Percentiles rank a stretch among this genome's conserved stretches.
These are phyloP conservation scores for Pterocles gutturalis DNA, from an alignment of 2,113 vertebrate genomes.

Conservation along the genomic window DNA sequence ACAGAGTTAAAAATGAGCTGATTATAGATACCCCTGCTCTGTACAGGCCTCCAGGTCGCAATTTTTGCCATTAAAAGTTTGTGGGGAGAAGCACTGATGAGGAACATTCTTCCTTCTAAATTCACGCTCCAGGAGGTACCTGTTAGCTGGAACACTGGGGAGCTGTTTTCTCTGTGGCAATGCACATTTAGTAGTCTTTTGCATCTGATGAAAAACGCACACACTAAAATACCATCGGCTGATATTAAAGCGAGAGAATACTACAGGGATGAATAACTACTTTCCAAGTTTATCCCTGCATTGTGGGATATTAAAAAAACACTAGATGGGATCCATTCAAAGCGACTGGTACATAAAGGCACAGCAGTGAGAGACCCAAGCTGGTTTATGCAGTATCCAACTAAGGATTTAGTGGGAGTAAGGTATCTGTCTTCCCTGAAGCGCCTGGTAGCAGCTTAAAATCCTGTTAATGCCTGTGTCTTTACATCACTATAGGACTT, in stretches of 20 bases:
- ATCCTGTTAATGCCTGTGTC: not conserved
- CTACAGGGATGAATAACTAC: not conserved
- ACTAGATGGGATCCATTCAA: not conserved
- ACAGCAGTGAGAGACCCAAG: not conserved
- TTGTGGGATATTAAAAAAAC: not conserved
- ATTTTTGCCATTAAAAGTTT: not conserved
- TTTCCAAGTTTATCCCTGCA: not conserved
- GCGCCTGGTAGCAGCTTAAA: not conserved
- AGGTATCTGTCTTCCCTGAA: not conserved
- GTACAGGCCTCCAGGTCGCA: not conserved
- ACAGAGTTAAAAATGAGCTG: not conserved
- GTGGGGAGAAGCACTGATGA: not conserved
- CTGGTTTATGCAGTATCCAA: not conserved
- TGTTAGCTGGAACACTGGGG: not conserved
- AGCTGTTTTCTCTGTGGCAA: not conserved
- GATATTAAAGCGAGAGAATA: not conserved
- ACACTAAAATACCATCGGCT: not conserved
- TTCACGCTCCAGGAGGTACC: not conserved
- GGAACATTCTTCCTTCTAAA: not conserved
- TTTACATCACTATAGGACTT: not conserved
- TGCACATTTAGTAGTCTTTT: not conserved
- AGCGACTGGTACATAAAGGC: not conserved
- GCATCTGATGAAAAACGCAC: not conserved
- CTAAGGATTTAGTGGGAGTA: not conserved
- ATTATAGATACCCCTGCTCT: not conserved